A percentile compares a stretch with the other conserved stretches of the same genome.
Conservation (phyloP, 2,113 vertebrate genomes). For the Calcarius ornatus region DNA sequence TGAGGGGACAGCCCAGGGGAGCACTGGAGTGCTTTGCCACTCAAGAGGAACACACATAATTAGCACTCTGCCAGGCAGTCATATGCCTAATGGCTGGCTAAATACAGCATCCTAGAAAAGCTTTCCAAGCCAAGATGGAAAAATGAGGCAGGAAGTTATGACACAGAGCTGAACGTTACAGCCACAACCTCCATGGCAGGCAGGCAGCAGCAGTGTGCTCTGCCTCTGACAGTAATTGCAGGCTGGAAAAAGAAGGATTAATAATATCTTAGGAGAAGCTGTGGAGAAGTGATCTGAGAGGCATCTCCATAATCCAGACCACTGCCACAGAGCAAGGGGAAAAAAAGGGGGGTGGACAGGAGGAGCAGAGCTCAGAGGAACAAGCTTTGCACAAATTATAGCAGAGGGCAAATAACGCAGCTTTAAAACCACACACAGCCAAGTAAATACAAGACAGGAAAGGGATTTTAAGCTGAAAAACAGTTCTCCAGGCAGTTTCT, state of each 20-base stretch:
- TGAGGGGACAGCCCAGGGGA: background rate
- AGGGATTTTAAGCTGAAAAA: background rate
- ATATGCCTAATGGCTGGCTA: background rate
- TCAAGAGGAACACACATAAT: background rate
- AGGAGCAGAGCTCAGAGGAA: background rate
- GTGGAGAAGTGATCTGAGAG: background rate
- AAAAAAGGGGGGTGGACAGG: background rate
- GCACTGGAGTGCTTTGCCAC: background rate
- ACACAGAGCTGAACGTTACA: background rate
- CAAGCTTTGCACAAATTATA: background rate
- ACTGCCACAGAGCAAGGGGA: background rate
- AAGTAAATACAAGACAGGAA: background rate
- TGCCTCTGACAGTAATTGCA: background rate
- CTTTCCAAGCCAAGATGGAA: constrained; percentile 43
- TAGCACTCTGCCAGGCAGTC: constrained; percentile 7
- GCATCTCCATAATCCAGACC: background rate
- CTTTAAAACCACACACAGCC: background rate
- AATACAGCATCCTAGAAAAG: background rate
- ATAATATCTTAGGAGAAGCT: background rate
- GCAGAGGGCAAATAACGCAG: background rate
- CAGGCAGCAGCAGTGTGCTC: background rate
- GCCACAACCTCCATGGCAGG: background rate
- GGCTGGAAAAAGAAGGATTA: constrained; percentile 13
- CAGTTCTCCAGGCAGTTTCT: background rate
- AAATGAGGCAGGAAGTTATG: constrained; percentile 24